Base-by-base conservation (phyloP, 2,888 invertebrate species). In the Dichetophora obliterata region DNA sequence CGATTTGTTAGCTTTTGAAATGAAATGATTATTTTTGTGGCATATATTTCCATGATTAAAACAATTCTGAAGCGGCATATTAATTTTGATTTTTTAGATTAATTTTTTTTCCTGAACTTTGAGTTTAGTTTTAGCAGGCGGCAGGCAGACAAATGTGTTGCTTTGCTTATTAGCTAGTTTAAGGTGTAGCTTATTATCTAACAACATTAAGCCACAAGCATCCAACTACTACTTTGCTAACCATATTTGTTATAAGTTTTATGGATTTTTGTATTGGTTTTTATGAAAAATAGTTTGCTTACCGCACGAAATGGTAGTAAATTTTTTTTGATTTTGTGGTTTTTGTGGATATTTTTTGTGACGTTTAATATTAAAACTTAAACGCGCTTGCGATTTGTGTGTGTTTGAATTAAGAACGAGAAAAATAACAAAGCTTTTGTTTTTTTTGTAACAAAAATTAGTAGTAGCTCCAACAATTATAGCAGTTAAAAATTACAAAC, bases 261-360 rank as follows among this genome's bases (percentile, higher is more conserved):
- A n/a, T 75, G 31, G 31, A 4, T 31, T 31, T 65, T 54, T 70
- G 43, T 37, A 73, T n/a, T 48, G 16, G 9, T 8, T 61, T 61
- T 19, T 73, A 68, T 73, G 68, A 59, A 43, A 77, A 73, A 59
- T 50, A 66, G 66, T 65, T 75, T 73, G 78, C 78, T 78, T 78
- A 78, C 78, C 78, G 76, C 78, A 75, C 72, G 37, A 72, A 78
- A 61, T 71, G 74, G 70, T 63, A 59, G 65, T 57, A 22, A 50
- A 19, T 48, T 24, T 48, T n/a, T 54, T 43, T 54, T 48, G 48
- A 66, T 37, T 22, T 54, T 76, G 48, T 37, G 48, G 48, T 54
- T 37, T 22, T 54, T 76, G 48, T 37, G 48, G 43, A 27, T 69
- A 54, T 31, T 75, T n/a, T 22, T 57, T 69, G 27, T 19, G 43